phyloP scores from a whole-genome alignment of 30 jellyfish, hydroid and myxozoan species.

The Cassiopea andromeda region DNA sequence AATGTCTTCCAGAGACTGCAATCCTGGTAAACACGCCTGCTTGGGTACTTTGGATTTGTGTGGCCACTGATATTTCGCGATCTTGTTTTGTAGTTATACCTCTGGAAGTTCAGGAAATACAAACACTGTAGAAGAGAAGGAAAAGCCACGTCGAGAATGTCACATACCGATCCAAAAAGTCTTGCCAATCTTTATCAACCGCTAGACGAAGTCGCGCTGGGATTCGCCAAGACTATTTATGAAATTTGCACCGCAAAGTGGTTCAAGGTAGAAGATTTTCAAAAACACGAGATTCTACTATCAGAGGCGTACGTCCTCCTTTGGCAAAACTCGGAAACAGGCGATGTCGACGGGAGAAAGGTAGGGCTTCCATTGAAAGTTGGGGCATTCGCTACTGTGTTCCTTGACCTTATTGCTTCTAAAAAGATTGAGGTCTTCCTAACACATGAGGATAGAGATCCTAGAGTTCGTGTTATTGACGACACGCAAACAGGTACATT shows the following conservation, averaged over 20 bases:
- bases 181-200: constrained; percentile 95
- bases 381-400: constrained; percentile 96
- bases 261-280: constrained; percentile 72
- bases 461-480: constrained; percentile 80
- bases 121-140: neutral
- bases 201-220: constrained; percentile 93
- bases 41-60: too few species aligned
- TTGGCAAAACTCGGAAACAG: constrained; percentile 99
- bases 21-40: too few species aligned
- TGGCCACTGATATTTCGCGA: too few species aligned
- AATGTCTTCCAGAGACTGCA: too few species aligned
- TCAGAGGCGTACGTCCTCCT: constrained; percentile 95
- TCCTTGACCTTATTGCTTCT: constrained; percentile 84
- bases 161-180: constrained; percentile 95
- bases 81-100: neutral
- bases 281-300: constrained; percentile 77
- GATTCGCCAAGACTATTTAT: constrained; percentile 73
- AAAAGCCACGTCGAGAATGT: constrained; percentile 1
- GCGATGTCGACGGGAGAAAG: constrained; percentile 94
- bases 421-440: constrained; percentile 75
- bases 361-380: constrained; percentile 94
- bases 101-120: neutral
- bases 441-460: constrained; percentile 78
- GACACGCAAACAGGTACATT: constrained; percentile 71
- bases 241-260: constrained; percentile 73